Evolutionary conservation across 2,888 invertebrate genomes (phyloP).

Genomic region (Drosophila aldrichi): DNA sequence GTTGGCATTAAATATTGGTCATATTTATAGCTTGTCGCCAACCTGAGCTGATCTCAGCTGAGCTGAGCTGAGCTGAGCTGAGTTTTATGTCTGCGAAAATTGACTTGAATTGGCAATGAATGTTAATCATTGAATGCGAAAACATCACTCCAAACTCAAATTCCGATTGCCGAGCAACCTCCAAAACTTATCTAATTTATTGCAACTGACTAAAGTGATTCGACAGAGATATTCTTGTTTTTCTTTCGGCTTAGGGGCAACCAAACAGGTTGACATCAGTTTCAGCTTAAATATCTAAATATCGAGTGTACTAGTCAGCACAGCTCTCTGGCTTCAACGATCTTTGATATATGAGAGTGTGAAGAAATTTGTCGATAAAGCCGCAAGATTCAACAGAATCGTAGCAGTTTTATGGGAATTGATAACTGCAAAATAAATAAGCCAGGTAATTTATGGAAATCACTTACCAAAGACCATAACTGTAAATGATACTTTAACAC

Average conservation of each 20-base stretch:
- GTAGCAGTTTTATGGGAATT: conserved; percentile 6
- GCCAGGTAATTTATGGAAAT: conserved; percentile 1
- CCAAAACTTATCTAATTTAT: conserved; percentile 24
- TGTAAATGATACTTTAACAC: background rate
- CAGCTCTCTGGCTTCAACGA: background rate
- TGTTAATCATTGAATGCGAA: conserved; percentile 25
- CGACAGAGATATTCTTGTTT: background rate
- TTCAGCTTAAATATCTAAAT: conserved; percentile 1
- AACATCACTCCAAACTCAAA: conserved; percentile 7
- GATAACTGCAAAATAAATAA: conserved; percentile 2
- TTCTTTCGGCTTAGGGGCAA: background rate
- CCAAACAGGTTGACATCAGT: background rate
- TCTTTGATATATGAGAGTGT: conserved; percentile 9
- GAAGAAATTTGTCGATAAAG: conserved; percentile 9
- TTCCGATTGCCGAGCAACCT: conserved; percentile 13
- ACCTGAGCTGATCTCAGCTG: background rate
- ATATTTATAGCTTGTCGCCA: conserved; percentile 27
- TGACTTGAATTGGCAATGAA: conserved; percentile 36
- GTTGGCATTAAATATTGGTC: conserved; percentile 56
- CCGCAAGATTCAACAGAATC: background rate
- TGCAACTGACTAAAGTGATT: conserved; percentile 9
- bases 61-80: background rate
- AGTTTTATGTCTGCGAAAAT: conserved; percentile 33
- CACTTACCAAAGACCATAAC: background rate
- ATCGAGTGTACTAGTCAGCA: background rate